A percentile compares a stretch with the other conserved stretches of the same genome.
These are phyloP conservation scores for Bufo bufo DNA, from an alignment of 2,113 vertebrate species.

Conservation along the genomic window DNA sequence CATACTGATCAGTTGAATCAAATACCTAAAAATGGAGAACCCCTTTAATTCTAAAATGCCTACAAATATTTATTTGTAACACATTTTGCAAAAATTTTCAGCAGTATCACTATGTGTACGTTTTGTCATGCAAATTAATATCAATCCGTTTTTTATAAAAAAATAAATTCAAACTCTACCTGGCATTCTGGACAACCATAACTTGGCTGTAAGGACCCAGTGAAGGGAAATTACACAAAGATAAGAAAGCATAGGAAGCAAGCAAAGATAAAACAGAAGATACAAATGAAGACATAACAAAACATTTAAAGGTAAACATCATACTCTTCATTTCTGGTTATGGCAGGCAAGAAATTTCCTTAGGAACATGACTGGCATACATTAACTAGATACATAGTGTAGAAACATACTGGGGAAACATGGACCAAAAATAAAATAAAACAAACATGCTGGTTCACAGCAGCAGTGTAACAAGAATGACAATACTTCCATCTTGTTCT, in stretches of 20 bases:
- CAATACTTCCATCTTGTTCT: background rate
- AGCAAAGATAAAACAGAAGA: conserved; percentile 75
- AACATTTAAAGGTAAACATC: conserved; percentile 30
- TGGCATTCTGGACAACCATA: conserved; percentile 99
- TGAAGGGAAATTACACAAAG: conserved; percentile 74
- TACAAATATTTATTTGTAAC: conserved; percentile 6
- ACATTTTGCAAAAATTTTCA: background rate
- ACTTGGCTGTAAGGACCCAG: conserved; percentile 94
- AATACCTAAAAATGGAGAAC: background rate
- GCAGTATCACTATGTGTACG: background rate
- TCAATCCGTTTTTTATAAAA: background rate
- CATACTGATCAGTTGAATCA: background rate
- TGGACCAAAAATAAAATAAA: background rate
- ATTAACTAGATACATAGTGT: background rate
- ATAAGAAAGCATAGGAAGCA: conserved; percentile 75
- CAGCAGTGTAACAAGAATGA: background rate
- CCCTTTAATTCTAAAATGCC: conserved; percentile 3
- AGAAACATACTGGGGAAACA: conserved; percentile 6
- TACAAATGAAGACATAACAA: conserved; percentile 68
- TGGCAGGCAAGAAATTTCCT: background rate
- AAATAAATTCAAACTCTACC: conserved; percentile 73
- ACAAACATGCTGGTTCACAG: background rate
- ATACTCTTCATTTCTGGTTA: background rate
- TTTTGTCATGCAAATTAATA: background rate
- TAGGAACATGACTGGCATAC: background rate